phyloP scores from a whole-genome alignment of 2,113 vertebrate species.

The Notarius lentiginosus region DNA sequence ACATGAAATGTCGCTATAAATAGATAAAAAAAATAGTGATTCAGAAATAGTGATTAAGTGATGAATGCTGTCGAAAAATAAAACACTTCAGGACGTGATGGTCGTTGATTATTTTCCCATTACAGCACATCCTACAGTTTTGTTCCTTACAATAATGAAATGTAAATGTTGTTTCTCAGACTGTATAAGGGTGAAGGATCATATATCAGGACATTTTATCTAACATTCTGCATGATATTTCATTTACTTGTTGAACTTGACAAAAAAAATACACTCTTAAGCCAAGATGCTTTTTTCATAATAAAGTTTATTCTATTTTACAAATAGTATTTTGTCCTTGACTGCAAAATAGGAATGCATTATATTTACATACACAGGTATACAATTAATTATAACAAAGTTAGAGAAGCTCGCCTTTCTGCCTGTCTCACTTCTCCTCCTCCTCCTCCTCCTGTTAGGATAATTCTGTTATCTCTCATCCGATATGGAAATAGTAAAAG shows the following conservation, averaged over 20 bases:
- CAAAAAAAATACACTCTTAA: neutral
- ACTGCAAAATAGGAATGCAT: conserved; percentile 99
- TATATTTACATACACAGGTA: conserved; percentile 99
- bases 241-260: too few relatives aligned
- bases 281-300: conserved; percentile 83
- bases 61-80: neutral
- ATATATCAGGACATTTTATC: neutral
- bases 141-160: neutral
- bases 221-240: neutral
- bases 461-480: conserved; percentile 75
- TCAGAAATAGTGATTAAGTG: too few relatives aligned
- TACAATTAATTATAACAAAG: conserved; percentile 99
- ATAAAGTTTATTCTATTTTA: conserved; percentile 99
- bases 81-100: neutral
- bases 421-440: conserved; percentile 72
- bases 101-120: neutral
- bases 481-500: conserved; percentile 82
- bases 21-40: too few relatives aligned
- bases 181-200: too few relatives aligned
- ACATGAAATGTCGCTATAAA: too few relatives aligned
- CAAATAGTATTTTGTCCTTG: conserved; percentile 99
- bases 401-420: conserved; percentile 99
- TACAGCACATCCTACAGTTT: neutral
- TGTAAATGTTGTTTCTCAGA: neutral
- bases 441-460: conserved; percentile 69